Conservation (phyloP, 2,113 vertebrate genomes). For the Channa maculata region DNA sequence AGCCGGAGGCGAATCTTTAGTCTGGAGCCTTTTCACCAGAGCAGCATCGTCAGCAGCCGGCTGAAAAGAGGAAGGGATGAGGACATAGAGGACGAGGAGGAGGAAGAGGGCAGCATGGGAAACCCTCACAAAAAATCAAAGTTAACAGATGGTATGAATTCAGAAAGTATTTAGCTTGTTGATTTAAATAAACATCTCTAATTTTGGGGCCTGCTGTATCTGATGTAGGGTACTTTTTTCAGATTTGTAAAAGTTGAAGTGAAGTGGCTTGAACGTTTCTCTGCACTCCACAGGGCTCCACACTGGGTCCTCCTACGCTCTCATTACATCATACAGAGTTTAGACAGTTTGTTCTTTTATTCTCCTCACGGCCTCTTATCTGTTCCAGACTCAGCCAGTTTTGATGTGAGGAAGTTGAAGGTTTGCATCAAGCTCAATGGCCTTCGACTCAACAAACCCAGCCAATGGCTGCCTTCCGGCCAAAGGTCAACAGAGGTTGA, state of each 20-base stretch:
- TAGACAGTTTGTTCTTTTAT: no score
- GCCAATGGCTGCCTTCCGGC: conserved; percentile 86
- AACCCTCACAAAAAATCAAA: conserved; percentile 22
- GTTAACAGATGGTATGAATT: conserved; percentile 11
- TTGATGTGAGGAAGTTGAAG: conserved; percentile 95
- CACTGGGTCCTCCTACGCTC: no score
- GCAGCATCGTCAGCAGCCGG: conserved; percentile 58
- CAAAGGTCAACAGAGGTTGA: conserved; percentile 73
- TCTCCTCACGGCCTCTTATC: no score
- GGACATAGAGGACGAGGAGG: conserved; percentile 5
- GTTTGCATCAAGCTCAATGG: conserved; percentile 96
- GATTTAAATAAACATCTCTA: no score
- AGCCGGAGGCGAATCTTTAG: conserved; percentile 48
- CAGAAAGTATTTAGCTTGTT: background rate
- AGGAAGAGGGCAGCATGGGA: background rate
- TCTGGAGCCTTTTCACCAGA: conserved; percentile 70
- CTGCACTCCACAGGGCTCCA: no score
- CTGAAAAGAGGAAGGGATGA: conserved; percentile 51
- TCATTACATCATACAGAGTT: no score
- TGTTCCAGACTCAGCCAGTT: conserved; percentile 83
- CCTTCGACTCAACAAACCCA: conserved; percentile 93
- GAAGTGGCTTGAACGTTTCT: no score
- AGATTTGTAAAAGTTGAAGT: no score
- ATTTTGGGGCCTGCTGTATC: no score
- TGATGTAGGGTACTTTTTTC: no score